phyloP scores from a whole-genome alignment of 2,113 vertebrate species.

The Nerophis ophidion region DNA sequence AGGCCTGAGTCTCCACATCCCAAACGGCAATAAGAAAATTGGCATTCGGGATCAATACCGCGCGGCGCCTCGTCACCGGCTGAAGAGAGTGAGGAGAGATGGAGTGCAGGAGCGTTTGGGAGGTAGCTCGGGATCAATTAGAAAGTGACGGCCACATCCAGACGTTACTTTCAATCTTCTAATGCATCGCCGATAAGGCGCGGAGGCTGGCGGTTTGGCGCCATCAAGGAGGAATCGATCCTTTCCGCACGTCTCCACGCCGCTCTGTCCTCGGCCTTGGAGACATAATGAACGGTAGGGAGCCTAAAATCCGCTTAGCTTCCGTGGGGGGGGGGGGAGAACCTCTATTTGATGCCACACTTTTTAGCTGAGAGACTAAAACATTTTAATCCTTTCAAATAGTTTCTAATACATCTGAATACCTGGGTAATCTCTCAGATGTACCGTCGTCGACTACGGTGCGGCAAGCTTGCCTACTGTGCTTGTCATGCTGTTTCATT shows the following conservation, averaged over 20 bases:
- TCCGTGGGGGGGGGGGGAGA: conserved; percentile 36
- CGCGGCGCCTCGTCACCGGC: conserved; percentile 54
- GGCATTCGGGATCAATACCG: conserved; percentile 63
- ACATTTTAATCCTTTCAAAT: conserved; percentile 67
- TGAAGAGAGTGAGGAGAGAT: conserved; percentile 20
- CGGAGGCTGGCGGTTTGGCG: conserved; percentile 39
- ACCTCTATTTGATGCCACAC: conserved; percentile 59
- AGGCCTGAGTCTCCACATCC: conserved; percentile 68
- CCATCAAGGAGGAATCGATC: conserved; percentile 65
- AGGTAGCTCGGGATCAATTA: conserved; percentile 68
- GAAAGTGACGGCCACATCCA: conserved; percentile 56
- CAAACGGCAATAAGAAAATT: conserved; percentile 74
- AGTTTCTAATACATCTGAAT: conserved; percentile 67
- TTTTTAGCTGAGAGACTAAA: conserved; percentile 49
- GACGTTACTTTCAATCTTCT: conserved; percentile 75
- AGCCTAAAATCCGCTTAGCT: conserved; percentile 57
- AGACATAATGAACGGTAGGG: conserved; percentile 49
- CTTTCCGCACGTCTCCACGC: conserved; percentile 47
- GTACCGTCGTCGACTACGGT: conserved; percentile 39
- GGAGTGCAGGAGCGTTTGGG: conserved; percentile 33
- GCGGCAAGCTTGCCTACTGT: conserved; percentile 38
- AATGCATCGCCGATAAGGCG: conserved; percentile 66
- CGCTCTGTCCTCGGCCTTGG: conserved; percentile 35
- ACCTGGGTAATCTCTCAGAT: conserved; percentile 59
- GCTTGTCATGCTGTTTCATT: conserved; percentile 48